A percentile compares a stretch with the other conserved stretches of the same genome.
These are phyloP conservation scores for Brachirus orientalis DNA, from an alignment of 2,113 vertebrate species.

Conservation along the genomic window DNA sequence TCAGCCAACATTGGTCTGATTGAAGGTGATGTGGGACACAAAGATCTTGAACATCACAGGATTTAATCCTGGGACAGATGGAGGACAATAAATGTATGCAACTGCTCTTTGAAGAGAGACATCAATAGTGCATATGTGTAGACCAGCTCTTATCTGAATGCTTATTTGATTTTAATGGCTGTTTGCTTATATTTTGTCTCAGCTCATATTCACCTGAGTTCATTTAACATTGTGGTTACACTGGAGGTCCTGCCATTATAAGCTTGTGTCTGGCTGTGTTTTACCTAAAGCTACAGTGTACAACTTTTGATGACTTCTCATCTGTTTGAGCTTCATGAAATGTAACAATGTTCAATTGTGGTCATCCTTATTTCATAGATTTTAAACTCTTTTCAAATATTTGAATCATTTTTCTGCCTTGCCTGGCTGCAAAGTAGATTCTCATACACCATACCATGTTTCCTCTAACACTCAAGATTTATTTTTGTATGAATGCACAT, in stretches of 20 bases:
- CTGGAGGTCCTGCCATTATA: not conserved
- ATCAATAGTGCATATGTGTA: not conserved
- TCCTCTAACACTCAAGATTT: too few relatives aligned
- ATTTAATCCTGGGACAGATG: constrained; percentile 30
- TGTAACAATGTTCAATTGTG: too few relatives aligned
- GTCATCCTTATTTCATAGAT: too few relatives aligned
- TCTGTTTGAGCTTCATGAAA: too few relatives aligned
- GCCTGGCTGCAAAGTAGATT: too few relatives aligned
- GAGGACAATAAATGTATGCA: constrained; percentile 27
- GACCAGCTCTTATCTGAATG: not conserved
- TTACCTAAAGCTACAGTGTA: too few relatives aligned
- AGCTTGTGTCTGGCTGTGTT: constrained; percentile 20
- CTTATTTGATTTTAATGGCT: constrained; percentile 20
- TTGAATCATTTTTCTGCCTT: too few relatives aligned
- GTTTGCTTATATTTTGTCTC: constrained; percentile 11
- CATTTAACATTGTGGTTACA: not conserved
- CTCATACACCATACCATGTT: too few relatives aligned
- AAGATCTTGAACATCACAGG: constrained; percentile 25
- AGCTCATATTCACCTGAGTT: not conserved
- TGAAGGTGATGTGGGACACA: constrained; percentile 31
- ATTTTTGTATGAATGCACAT: too few relatives aligned
- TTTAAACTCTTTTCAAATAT: too few relatives aligned
- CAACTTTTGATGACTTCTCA: too few relatives aligned
- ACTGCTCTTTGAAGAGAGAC: constrained; percentile 40
- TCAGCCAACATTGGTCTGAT: constrained; percentile 27